phyloP scores from a whole-genome alignment of 2,113 vertebrate species.

The Corythaixoides concolor region DNA sequence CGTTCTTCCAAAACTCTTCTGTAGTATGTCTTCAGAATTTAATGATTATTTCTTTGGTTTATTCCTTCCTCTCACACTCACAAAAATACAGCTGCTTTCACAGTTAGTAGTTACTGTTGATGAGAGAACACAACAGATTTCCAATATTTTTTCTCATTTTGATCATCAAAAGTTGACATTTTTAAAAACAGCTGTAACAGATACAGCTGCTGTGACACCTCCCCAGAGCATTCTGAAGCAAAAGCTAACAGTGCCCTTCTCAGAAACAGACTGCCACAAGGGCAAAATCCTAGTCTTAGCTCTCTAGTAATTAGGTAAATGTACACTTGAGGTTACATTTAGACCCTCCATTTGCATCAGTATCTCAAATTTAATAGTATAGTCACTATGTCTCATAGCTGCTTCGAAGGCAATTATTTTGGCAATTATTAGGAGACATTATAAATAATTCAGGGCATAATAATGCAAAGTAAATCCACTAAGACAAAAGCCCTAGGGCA shows the following conservation, averaged over 20 bases:
- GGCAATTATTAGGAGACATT: background rate
- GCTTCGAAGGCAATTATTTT: conserved; percentile 12
- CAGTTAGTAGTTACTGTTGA: background rate
- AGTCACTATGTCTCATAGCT: background rate
- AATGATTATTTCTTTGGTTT: background rate
- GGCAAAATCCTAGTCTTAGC: background rate
- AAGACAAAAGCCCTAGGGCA: background rate
- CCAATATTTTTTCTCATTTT: background rate
- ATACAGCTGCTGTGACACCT: background rate
- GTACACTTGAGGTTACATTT: background rate
- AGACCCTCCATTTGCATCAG: background rate
- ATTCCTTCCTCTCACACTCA: background rate
- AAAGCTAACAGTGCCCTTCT: background rate
- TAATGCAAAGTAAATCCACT: conserved; percentile 4
- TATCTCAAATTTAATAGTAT: background rate
- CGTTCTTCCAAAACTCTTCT: background rate
- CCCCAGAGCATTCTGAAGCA: background rate
- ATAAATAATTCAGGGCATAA: background rate
- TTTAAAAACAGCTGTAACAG: background rate
- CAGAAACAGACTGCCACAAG: background rate
- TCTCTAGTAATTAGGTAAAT: background rate
- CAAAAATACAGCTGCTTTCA: background rate
- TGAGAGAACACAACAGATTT: background rate
- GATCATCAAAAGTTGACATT: background rate
- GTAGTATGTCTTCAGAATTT: background rate